Conservation (phyloP, 2,113 vertebrate species). For the cattle (Bos taurus) region ARS-UCD2.0 NC_037336.1:55764501-55765000, state of each 20-base stretch:
- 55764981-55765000: neutral
- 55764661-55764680: neutral
- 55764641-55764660: neutral
- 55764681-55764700: neutral
- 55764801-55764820: neutral
- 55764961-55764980: neutral
- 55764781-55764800: neutral
- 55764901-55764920: neutral
- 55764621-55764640: neutral
- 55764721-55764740: neutral
- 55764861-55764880: neutral
- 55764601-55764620: neutral
- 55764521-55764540: too few relatives aligned
- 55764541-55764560: neutral
- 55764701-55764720: neutral
- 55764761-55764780: neutral
- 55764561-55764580: neutral
- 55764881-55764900: neutral
- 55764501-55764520: accelerated
- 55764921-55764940: neutral
- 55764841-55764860: neutral
- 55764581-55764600: neutral
- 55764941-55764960: neutral
- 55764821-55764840: neutral
- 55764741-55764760: neutral